Evolutionary conservation across 2,888 invertebrate species (phyloP), one percentile per base, ranked within the genome.

Genomic region (Xanthia icteritia): DNA sequence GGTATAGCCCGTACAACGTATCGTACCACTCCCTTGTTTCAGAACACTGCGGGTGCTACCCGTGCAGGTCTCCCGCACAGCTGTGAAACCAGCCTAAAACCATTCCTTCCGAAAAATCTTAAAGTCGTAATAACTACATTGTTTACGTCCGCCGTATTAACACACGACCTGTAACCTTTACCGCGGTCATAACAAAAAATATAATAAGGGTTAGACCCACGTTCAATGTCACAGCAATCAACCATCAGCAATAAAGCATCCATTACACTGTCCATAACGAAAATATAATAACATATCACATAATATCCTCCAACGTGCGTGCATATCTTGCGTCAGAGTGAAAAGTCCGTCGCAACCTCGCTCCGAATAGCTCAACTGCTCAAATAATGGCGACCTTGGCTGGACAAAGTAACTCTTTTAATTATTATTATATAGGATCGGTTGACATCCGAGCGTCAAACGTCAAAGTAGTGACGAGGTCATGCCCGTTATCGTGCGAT

Each of bases 241-340:
- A 86, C 83, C 75, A 81, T 85, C 76, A 81, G 85, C 79, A 82
- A 85, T 88, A 84, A 90, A 83, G 77, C 88, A 88, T 87, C 86
- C 90, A 92, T 93, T 92, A 92, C 90, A 90, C 88, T 92, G 93
- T 92, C 93, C 91, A 93, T 94, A 95, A 94, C 94, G 92, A 95
- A 94, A 94, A 94, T 91, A 93, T 95, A 95, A 95, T 95, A 93
- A 94, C 93, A 93, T 93, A 91, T 92, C 90, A 88, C 90, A 91
- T 73, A 76, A 81, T 71, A 79, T 83, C 73, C 69, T 79, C 80
- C 69, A 88, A 90, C 90, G 90, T 91, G 93, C 92, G 92, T 89
- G 91, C 90, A 84, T 84, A 86, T 86, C 88, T 94, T 94, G 92
- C 92, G 88, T 92, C 94, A 94, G 90, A 94, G 92, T 89, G 91